These are phyloP conservation scores for Cydia splendana DNA, from an alignment of 1,140 invertebrate species.

Conservation along the genomic window DNA sequence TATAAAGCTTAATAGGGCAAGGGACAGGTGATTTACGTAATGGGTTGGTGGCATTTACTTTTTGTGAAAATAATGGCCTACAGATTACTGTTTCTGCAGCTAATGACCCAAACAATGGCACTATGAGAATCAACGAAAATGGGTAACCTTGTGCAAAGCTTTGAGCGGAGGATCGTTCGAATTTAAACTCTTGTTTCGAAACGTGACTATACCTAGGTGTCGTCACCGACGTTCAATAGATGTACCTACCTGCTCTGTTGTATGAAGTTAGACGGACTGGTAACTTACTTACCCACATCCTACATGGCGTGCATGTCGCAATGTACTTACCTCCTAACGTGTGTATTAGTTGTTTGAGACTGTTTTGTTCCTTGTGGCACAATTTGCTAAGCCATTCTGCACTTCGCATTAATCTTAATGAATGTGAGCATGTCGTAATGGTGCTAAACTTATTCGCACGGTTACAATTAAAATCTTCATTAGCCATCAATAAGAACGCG, in stretches of 20 bases:
- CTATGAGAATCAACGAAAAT: slow-evolving; percentile 47
- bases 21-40: neutral
- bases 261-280: slow-evolving; percentile 44
- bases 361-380: slow-evolving; percentile 22
- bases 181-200: slow-evolving; percentile 55
- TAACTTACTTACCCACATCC: slow-evolving; percentile 28
- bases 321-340: neutral
- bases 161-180: slow-evolving; percentile 48
- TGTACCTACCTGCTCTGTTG: slow-evolving; percentile 43
- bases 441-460: slow-evolving; percentile 18
- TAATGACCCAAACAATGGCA: slow-evolving; percentile 20
- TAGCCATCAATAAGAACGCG: neutral
- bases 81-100: slow-evolving; percentile 10
- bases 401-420: slow-evolving; percentile 20
- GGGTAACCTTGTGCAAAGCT: slow-evolving; percentile 47
- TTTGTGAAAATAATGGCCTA: neutral
- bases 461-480: slow-evolving; percentile 18
- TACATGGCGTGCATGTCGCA: slow-evolving; percentile 4
- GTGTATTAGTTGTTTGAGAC: slow-evolving; percentile 16
- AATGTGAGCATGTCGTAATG: slow-evolving; percentile 20
- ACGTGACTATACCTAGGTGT: slow-evolving; percentile 44
- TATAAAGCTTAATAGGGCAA: neutral
- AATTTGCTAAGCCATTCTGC: slow-evolving; percentile 3
- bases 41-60: neutral
- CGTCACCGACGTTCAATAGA: slow-evolving; percentile 48